These are phyloP conservation scores for Caenorhabditis elegans DNA, from an alignment of 1,140 invertebrate genomes.

Conservation along the genomic window WBcel235 BX284603.4:5745501-5746000, in stretches of 20 bases:
- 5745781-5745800: neutral
- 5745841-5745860: neutral
- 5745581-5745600: neutral
- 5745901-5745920: neutral
- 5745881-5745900: no score
- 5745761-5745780: neutral
- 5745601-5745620: no score
- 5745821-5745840: neutral
- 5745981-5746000: neutral
- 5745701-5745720: no score
- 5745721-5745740: neutral
- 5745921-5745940: neutral
- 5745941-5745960: neutral
- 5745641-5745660: no score
- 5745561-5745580: neutral
- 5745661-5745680: no score
- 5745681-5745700: no score
- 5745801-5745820: neutral
- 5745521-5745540: neutral
- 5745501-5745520: neutral
- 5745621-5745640: no score
- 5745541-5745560: neutral
- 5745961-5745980: neutral
- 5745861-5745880: no score
- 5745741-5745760: neutral